Conservation (phyloP, 2,113 vertebrate genomes). For the Athene cunicularia region DNA sequence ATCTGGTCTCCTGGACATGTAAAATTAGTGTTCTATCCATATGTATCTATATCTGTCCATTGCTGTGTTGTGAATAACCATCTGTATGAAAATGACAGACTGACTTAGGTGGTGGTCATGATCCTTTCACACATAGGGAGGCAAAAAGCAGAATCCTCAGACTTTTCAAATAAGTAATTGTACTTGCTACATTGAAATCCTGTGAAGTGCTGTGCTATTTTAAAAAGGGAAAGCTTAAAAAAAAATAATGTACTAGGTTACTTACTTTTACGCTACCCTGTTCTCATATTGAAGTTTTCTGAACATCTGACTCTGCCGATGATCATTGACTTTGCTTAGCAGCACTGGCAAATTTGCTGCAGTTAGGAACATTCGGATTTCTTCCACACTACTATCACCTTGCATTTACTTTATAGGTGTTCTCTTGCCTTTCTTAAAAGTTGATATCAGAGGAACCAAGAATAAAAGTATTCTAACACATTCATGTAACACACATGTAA, state of each 20-base stretch:
- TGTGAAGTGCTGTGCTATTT: background rate
- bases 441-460: background rate
- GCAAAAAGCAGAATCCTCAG: background rate
- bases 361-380: background rate
- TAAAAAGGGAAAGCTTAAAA: background rate
- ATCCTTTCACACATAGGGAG: background rate
- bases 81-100: background rate
- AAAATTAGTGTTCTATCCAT: background rate
- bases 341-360: background rate
- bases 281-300: background rate
- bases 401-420: background rate
- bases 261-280: background rate
- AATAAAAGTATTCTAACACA: background rate
- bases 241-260: background rate
- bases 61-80: background rate
- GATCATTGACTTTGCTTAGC: background rate
- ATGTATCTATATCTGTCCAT: background rate
- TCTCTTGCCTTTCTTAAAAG: background rate
- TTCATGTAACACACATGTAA: background rate
- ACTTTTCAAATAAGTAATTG: background rate
- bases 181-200: background rate
- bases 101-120: background rate
- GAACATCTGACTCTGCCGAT: background rate
- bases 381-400: background rate
- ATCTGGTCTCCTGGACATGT: constrained; percentile 28